Percentiles rank a stretch among this genome's conserved stretches.
Conservation (phyloP, 2,113 vertebrate genomes). For the Rhagologus leucostigma region DNA sequence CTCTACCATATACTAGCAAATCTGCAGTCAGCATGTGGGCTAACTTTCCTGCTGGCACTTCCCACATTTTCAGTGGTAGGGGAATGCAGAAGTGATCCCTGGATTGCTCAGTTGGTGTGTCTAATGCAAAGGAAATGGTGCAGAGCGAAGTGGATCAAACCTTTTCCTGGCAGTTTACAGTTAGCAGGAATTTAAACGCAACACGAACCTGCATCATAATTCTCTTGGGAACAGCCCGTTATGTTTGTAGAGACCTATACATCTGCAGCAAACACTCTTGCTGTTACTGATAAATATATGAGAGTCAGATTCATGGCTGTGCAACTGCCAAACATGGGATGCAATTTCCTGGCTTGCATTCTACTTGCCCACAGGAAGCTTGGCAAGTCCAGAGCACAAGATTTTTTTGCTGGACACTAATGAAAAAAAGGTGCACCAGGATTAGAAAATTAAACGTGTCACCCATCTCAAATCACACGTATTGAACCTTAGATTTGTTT, state of each 20-base stretch:
- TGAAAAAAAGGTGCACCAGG: background rate
- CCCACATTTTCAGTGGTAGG: background rate
- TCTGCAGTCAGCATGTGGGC: background rate
- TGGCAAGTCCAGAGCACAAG: background rate
- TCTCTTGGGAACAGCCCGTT: background rate
- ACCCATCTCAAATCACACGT: background rate
- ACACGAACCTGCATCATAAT: accelerated
- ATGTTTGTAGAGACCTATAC: background rate
- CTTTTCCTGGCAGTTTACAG: background rate
- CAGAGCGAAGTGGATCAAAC: background rate
- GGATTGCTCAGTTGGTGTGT: background rate
- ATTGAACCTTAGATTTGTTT: background rate
- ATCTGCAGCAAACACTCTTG: background rate
- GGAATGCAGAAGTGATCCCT: background rate
- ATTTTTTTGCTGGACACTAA: background rate
- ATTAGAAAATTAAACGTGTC: background rate
- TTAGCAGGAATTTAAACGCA: background rate
- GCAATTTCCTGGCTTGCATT: background rate
- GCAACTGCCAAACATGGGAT: background rate
- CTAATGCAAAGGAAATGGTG: background rate
- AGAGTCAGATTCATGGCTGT: background rate
- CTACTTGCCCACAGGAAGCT: background rate
- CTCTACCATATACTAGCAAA: background rate
- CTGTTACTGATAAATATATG: background rate
- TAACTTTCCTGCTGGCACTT: background rate